Evolutionary conservation across 53 echinoderm and acorn worm genomes (phyloP), one percentile per base, ranked within the genome.

Genomic region (Antedon mediterranea): DNA sequence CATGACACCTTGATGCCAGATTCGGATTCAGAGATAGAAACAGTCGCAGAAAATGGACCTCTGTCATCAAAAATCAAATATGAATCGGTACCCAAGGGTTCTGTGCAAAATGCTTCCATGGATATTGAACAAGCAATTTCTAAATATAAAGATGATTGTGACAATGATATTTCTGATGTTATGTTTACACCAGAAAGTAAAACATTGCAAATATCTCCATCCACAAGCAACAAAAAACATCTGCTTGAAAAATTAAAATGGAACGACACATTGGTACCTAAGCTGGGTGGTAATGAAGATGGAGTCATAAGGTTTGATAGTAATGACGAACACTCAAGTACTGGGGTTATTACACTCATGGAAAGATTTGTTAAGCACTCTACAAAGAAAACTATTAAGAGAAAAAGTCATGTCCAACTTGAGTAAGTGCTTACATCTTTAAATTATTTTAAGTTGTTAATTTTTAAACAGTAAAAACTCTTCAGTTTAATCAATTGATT

Each of bases 301-400:
- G 76, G 72, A 6, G 75, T 90, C 15, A 88, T 92, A 30, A 81
- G 85, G 57, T 72, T 95, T 34, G 91, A 86, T n/a, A 89, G 80
- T 23, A 89, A 83, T 8, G 78, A 20, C 6, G 43, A 71, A 32
- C 79, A 83, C 30, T 74, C 76, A 31, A 75, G 79, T 57, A 74
- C 82, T 28, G 97, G 92, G 2, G 43, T 95, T 18, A 44, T 71
- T 43, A 85, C 84, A 30, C 74, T 95, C 74, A 95, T 88, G 89
- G 72, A 89, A 73, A 74, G 97, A 37, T 95, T 89, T 85, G 83
- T 77, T 23, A 83, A 79, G 34, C 97, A 95, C 71, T 83, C 89
- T 2, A 81, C 78, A 34, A 83, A 87, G 71, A 74, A 78, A 32
- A 75, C 82, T 27, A 43, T 79, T 0, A 84, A 77, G 43, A 76